phyloP scores from a whole-genome alignment of 2,888 invertebrate species.

The Plebejus melissa region DNA sequence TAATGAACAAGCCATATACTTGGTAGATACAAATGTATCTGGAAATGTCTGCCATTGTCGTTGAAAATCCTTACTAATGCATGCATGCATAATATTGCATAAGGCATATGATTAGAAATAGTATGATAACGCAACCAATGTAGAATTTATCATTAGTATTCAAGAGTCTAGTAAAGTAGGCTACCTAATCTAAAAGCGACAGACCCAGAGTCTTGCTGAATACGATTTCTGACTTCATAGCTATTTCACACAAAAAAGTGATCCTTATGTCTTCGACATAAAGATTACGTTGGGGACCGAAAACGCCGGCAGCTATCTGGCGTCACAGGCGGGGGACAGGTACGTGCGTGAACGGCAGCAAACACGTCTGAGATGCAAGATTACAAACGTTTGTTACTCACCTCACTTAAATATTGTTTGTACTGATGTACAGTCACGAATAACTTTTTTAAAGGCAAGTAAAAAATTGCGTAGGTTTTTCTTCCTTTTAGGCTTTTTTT shows the following conservation, averaged over 20 bases:
- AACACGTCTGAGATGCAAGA: conserved; percentile 14
- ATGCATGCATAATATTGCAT: too few species aligned
- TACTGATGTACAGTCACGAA: conserved; percentile 2
- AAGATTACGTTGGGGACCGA: neutral
- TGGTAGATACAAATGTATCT: too few species aligned
- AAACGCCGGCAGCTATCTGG: neutral
- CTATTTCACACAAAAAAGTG: neutral
- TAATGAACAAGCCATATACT: too few species aligned
- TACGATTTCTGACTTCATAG: neutral
- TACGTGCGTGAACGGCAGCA: neutral
- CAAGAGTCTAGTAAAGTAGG: neutral
- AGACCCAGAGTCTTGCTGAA: neutral
- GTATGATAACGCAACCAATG: neutral
- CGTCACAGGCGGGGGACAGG: neutral
- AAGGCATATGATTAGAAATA: neutral
- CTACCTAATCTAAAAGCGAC: neutral
- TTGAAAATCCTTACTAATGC: too few species aligned
- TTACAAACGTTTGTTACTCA: conserved; percentile 1
- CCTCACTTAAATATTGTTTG: neutral
- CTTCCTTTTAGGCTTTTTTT: neutral
- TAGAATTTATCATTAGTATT: neutral
- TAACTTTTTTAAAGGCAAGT: neutral
- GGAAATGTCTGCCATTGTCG: too few species aligned
- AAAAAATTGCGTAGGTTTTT: neutral
- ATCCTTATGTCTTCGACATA: neutral